These are phyloP conservation scores for Drosophila mettleri DNA, from an alignment of 2,888 invertebrate species.

Conservation along the genomic window DNA sequence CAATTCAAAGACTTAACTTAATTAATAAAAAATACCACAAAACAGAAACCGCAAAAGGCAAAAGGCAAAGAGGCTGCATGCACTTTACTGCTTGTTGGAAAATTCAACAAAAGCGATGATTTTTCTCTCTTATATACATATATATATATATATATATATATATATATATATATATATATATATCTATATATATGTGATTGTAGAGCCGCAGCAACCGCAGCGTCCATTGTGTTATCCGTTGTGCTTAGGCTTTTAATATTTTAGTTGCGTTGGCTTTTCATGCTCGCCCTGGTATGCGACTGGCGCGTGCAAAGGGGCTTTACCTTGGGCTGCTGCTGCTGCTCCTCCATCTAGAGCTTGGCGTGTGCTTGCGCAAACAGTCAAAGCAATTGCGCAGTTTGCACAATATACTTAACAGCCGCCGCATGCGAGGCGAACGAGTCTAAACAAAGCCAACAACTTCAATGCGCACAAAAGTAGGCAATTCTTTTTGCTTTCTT, in stretches of 20 bases:
- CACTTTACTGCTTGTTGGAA: slow-evolving; percentile 1
- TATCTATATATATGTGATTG: slow-evolving; percentile 4
- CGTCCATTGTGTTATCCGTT: slow-evolving; percentile 64
- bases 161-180: slow-evolving; percentile 7
- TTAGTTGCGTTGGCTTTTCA: slow-evolving; percentile 59
- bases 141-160: slow-evolving; percentile 9
- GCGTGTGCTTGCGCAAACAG: slow-evolving; percentile 41
- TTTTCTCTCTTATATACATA: slow-evolving; percentile 8
- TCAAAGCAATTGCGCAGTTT: slow-evolving; percentile 47
- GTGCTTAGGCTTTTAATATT: slow-evolving; percentile 76
- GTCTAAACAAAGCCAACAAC: slow-evolving; percentile 44
- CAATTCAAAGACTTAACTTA: slow-evolving; percentile 25
- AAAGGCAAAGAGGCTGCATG: not conserved
- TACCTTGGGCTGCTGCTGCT: slow-evolving; percentile 38
- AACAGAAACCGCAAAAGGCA: not conserved
- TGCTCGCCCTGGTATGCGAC: slow-evolving; percentile 22
- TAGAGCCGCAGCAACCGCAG: slow-evolving; percentile 33
- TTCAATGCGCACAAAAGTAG: slow-evolving; percentile 62
- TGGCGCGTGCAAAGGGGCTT: slow-evolving; percentile 28
- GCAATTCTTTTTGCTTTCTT: slow-evolving; percentile 39
- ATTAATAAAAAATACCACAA: slow-evolving; percentile 33
- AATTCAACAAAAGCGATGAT: slow-evolving; percentile 12
- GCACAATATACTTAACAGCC: slow-evolving; percentile 60
- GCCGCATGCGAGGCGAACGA: slow-evolving; percentile 24
- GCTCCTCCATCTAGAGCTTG: not conserved